Evolutionary conservation across 1,140 invertebrate genomes (phyloP), one percentile per base, ranked within the genome.

Genomic region (Drosophila repleta): DNA sequence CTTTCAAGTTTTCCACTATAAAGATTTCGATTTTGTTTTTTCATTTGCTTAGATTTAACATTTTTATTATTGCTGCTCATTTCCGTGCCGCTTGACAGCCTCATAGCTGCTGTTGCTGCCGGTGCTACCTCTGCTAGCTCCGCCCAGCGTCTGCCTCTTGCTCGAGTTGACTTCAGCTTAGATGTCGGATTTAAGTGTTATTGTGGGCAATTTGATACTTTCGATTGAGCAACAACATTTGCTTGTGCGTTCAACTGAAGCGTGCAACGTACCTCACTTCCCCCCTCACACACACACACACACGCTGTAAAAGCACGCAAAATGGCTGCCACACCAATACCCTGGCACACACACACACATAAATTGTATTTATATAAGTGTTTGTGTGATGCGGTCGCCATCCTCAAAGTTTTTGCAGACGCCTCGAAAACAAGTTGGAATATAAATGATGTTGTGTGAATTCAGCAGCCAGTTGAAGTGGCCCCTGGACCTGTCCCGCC

Each of bases 181-280:
- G 74, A 78, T 67, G 89, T 66, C 60, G 78, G 83, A 82, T 88
- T 90, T 90, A 90, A 90, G 88, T 90, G 88, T 88, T 90, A 90
- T 90, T 90, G 88, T 85, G 83, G 83, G 88, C 88, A 90, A 90
- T 90, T 90, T 88, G 87, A 90, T 87, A 90, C 88, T 90, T 90
- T 90, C 88, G 88, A 90, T 90, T 90, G 88, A 90, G 88, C 89
- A 90, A 88, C 82, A 90, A 90, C 88, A 90, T 87, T 87, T 82
- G 82, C 83, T 82, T 87, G 82, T 82, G 83, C 82, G 83, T 88
- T 87, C 82, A 82, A 88, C 70, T 88, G 79, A 79, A 79, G 71
- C 82, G 63, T 85, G 74, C 82, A 85, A 67, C 57, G 24, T 63
- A 48, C 46, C 21, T 52, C 10, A 15, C 45, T 46, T 29, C 60